Evolutionary conservation across 1,140 invertebrate genomes (phyloP), one percentile per base, ranked within the genome.

Genomic region (Ostrea denselamellosa): DNA sequence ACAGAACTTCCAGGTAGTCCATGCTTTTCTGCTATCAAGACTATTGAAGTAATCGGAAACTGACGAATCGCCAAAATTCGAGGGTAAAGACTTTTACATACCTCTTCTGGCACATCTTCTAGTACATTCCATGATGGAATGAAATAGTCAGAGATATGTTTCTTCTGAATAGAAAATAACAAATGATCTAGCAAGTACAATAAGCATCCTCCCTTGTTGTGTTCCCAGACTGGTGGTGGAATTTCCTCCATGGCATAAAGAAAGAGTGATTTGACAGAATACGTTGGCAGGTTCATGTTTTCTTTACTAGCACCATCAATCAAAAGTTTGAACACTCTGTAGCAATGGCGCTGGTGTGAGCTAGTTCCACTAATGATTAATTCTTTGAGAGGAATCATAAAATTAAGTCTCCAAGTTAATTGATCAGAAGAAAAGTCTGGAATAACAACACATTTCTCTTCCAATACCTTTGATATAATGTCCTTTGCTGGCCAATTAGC

Each of bases 111-210:
- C 28, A 77, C 22, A 34, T 34, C 68, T 77, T 77, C 68, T 8
- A 77, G 68, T 34, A 77, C 25, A 77, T 77, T 77, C 68, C 68
- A 77, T 2, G 28, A 10, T 77, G 68, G 22, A 34, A 77, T 77
- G 25, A 77, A 77, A 77, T 77, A 77, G 25, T 77, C 68, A 0
- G 68, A 8, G 2, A 77, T 77, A 5, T 34, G 9, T 10, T 10
- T 77, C 17, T 77, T 34, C 9, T 34, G 68, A 77, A 77, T 25
- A 9, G 25, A 77, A 10, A 34, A 77, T 17, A 77, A 14, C 10
- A 77, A 25, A 8, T 4, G 25, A 28, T 77, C 68, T 77, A 77
- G 28, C 8, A 77, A 14, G 68, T 77, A 34, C 12, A 77, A 77
- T 77, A 77, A 34, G 28, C 68, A 77, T 28, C 22, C 28, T 8